Base-by-base conservation (phyloP, 30 jellyfish, hydroid and myxozoan genomes). In the Rhopilema esculentum region DNA sequence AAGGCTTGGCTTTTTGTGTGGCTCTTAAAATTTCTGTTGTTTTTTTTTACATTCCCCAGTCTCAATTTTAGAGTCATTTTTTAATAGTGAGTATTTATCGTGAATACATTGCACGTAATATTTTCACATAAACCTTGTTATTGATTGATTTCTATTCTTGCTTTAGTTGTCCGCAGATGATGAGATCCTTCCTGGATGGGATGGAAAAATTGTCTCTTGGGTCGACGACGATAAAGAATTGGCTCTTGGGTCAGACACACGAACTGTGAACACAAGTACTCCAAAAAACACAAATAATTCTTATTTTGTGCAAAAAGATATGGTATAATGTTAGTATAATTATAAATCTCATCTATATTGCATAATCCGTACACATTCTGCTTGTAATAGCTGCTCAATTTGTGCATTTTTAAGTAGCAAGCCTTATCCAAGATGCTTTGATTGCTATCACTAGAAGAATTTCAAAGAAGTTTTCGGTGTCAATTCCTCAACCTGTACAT, bases 141-240 rank as follows among this genome's bases (percentile, higher is more conserved):
- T 19, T 49, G 4, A 49, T 8, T 24, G 9, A 15, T 80, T 27
- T 8, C 50, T 66, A 17, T n/a, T 12, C 31, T 52, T 72, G 28
- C 33, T 49, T 9, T 76, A 92, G 98, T 28, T 93, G 18, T 31
- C 30, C 0, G 31, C 66, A 27, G 98, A 93, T 63, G 88, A 89
- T 9, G 94, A 84, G 0, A 64, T 93, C 23, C 29, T 93, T 12
- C 98, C 98, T 27, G 98, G 98, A n/a, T 78, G 90, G 90, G 98
- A 93, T 29, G 92, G 89, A 63, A 93, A 93, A 63, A 73, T 93
- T 25, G 94, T 93, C 29, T 96, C 96, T 49, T 93, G 98, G 98
- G 66, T 93, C 22, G 98, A 93, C 33, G 95, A 93, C 23, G 90
- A 81, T 22, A 84, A 71, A 27, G 90, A 80, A 21, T 6, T 40